Evolutionary conservation across 2,888 invertebrate species (phyloP), one percentile per base, ranked within the genome.

Genomic region (Ypsolopha scabrella): DNA sequence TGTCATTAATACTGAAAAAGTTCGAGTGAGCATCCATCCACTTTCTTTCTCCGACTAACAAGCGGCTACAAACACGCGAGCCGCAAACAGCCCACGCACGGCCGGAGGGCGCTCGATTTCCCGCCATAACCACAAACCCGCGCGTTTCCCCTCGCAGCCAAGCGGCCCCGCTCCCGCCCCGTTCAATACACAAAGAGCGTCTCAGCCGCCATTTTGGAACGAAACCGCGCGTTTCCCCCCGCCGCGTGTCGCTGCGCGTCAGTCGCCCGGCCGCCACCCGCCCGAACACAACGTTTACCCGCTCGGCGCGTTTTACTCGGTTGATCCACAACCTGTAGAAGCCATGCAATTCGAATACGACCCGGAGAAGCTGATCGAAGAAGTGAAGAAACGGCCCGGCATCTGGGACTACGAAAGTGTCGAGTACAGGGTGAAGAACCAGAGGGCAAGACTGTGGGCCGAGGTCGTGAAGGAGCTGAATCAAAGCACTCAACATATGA

Each of bases 291-390:
- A 43, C 43, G 24, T 24, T 24, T 24, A 24, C 24, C 24, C 4
- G 43, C 52, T 60, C 60, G 62, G 59, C 54, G 49, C 54, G 51
- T 52, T 49, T 35, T 7, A 45, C n/a, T n/a, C n/a, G n/a, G n/a
- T n/a, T n/a, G n/a, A n/a, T n/a, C n/a, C n/a, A n/a, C n/a, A n/a
- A n/a, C n/a, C n/a, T n/a, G n/a, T 9, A 13, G 37, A 44, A 41
- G 54, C 55, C 45, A 79, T 82, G 74, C 80, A 82, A 58, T 82
- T 81, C 54, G 86, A 85, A 71, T 86, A 81, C 59, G 85, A 85
- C 50, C 83, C 85, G 0, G 83, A 83, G 55, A 63, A 68, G 10
- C 67, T 86, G 3, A 85, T 86, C 49, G 72, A 77, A 37, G 83
- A 80, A 59, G 75, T 86, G 36, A 72, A 64, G 54, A 83, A 77